Base-by-base conservation (phyloP, 2,888 invertebrate genomes). In the Xanthia togata region DNA sequence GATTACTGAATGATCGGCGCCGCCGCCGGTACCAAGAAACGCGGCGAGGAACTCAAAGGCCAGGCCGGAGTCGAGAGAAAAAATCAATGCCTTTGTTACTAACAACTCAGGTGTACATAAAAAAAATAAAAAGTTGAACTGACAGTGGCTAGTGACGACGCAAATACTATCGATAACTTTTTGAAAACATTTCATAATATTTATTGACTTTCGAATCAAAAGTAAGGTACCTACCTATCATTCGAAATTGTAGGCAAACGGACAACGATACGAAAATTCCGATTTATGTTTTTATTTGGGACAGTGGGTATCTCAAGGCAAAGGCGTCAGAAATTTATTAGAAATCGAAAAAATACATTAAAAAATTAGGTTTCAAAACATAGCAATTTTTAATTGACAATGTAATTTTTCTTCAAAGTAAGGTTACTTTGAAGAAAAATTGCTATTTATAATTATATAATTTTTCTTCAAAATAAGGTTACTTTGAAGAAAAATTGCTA, bases 51-150 rank as follows among this genome's bases (percentile, higher is more conserved):
- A 85, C 91, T 94, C 95, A 95, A 95, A 96, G 93, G 93, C 92
- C 92, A 90, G 90, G 93, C 92, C 92, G 92, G 92, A 93, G 92
- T 87, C 86, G 91, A 93, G 89, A 93, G 91, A 94, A 93, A 95
- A 96, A 96, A 95, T 92, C 92, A 93, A 95, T 93, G 93, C 95
- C 94, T 96, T 96, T 96, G 96, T 96, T 95, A 94, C 94, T 92
- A 95, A 95, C 95, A 96, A 95, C 95, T 96, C 94, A 95, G 95
- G 94, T 95, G 95, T 94, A 95, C 93, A 92, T 91, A 95, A 95
- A 94, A 92, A 94, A 95, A 94, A 31, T 93, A 92, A 94, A 95
- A 94, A 93, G 91, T 91, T 92, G 89, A 91, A 89, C 93, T 90
- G 93, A 90, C 92, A 92, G 89, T 89, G 89, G 89, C 85, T 91